These are phyloP conservation scores for Cynaeus angustus DNA, from an alignment of 2,888 invertebrate species.

Conservation along the genomic window DNA sequence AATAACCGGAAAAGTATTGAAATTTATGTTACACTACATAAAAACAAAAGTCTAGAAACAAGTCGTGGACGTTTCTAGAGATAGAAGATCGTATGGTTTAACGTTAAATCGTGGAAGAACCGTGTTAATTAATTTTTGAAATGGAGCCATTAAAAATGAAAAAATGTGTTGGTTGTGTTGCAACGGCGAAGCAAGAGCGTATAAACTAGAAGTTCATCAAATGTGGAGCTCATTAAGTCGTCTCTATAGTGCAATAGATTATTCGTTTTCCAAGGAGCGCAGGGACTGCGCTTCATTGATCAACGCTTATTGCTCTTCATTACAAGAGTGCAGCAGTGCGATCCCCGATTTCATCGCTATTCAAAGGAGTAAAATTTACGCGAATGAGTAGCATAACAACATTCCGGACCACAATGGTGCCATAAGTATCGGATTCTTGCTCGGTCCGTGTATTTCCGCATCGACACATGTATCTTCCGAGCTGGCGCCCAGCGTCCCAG, in stretches of 20 bases:
- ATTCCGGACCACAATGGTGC: conserved; percentile 61
- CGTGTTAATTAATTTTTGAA: too few relatives aligned
- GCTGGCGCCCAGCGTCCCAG: conserved; percentile 61
- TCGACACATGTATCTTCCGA: conserved; percentile 68
- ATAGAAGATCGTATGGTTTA: too few relatives aligned
- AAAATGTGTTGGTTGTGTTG: conserved; percentile 20
- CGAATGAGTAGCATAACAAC: conserved; percentile 55
- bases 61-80: too few relatives aligned
- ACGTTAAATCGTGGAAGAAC: too few relatives aligned
- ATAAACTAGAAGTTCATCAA: conserved; percentile 55
- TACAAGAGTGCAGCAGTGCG: conserved; percentile 51
- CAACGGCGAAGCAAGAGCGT: conserved; percentile 46
- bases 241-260: conserved; percentile 54
- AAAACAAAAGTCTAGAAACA: too few relatives aligned
- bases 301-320: conserved; percentile 56
- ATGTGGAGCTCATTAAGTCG: conserved; percentile 58
- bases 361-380: conserved; percentile 55
- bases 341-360: conserved; percentile 55
- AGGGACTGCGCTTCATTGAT: conserved; percentile 54
- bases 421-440: conserved; percentile 65
- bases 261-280: conserved; percentile 52
- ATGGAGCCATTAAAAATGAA: not conserved
- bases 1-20: too few relatives aligned
- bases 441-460: conserved; percentile 65
- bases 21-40: too few relatives aligned